phyloP scores from a whole-genome alignment of 1,140 invertebrate genomes.

The Oreohelix idahoensis region DNA sequence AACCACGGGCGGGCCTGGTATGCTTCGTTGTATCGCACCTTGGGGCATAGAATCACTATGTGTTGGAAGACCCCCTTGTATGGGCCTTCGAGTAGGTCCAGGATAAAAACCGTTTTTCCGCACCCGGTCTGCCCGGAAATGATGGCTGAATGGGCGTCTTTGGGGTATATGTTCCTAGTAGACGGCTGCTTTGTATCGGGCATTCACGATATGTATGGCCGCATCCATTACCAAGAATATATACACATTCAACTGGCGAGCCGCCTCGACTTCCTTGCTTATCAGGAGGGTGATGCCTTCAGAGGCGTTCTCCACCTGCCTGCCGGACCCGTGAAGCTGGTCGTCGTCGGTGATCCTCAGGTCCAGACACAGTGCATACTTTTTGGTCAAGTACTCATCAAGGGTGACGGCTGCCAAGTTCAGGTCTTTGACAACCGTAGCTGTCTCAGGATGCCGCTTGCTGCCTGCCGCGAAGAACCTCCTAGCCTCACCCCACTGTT shows the following conservation, averaged over 20 bases:
- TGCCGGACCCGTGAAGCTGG: neutral
- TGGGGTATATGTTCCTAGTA: neutral
- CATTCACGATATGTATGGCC: neutral
- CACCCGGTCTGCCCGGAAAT: neutral
- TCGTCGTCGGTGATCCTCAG: neutral
- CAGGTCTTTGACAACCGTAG: too few relatives aligned
- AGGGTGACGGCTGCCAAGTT: too few relatives aligned
- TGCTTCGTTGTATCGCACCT: neutral
- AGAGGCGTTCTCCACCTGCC: neutral
- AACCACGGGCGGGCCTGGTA: neutral
- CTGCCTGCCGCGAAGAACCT: too few relatives aligned
- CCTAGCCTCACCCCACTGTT: too few relatives aligned
- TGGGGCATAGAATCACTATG: neutral
- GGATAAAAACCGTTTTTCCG: neutral
- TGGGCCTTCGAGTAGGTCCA: neutral
- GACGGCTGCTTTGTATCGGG: too few relatives aligned
- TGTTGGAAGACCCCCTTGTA: neutral
- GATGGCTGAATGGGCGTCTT: neutral
- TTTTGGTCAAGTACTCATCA: too few relatives aligned
- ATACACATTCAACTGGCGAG: neutral
- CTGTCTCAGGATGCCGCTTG: too few relatives aligned
- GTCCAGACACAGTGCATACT: too few relatives aligned
- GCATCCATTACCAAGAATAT: neutral
- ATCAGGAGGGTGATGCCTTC: neutral
- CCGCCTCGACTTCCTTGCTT: neutral